A percentile compares a stretch with the other conserved stretches of the same genome.
Evolutionary conservation across 2,113 vertebrate genomes (phyloP).

Genomic region (Prunella himalayana): DNA sequence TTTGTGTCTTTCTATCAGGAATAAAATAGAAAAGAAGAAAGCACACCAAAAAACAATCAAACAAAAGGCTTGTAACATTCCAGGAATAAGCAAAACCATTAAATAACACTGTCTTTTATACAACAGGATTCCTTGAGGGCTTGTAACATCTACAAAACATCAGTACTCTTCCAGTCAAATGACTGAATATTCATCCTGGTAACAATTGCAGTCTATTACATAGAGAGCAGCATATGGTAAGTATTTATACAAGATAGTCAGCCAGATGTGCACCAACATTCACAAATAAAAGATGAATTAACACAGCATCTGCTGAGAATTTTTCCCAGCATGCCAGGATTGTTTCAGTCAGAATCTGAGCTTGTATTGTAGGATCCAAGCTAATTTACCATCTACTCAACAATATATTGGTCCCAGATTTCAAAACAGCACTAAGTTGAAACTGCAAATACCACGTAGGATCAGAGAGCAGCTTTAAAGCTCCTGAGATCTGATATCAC

Average conservation of each 20-base stretch:
- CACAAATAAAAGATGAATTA: not conserved
- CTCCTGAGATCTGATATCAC: not conserved
- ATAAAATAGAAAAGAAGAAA: not conserved
- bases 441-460: not conserved
- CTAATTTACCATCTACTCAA: not conserved
- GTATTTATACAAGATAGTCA: not conserved
- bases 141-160: not conserved
- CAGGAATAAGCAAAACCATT: not conserved
- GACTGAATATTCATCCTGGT: not conserved
- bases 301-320: not conserved
- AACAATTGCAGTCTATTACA: not conserved
- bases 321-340: not conserved
- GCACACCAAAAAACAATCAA: not conserved
- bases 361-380: not conserved
- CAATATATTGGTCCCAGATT: not conserved
- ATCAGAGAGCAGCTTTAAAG: not conserved
- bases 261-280: not conserved
- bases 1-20: not conserved
- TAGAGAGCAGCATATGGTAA: not conserved
- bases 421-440: not conserved
- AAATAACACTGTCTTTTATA: not conserved
- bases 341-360: not conserved
- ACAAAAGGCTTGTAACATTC: not conserved
- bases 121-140: not conserved
- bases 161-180: not conserved